These are phyloP conservation scores for Diachasmimorpha longicaudata DNA, from an alignment of 1,140 invertebrate species.

Conservation along the genomic window DNA sequence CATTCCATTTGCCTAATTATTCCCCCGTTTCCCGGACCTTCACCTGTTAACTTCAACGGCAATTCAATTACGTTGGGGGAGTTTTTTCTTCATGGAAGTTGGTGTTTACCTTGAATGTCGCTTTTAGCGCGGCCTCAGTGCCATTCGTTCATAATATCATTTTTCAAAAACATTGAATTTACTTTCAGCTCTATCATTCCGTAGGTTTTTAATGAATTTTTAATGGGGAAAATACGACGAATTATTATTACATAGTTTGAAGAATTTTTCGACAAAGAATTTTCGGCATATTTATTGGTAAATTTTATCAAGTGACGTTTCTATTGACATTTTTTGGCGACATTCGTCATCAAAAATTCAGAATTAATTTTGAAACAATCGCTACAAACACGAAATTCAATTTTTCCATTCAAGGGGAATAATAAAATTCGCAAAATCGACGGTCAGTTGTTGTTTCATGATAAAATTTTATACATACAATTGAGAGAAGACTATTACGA, in stretches of 20 bases:
- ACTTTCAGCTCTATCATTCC: not conserved
- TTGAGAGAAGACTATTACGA: constrained; percentile 11
- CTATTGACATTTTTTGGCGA: too few relatives aligned
- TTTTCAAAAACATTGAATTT: not conserved
- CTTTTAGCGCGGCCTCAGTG: constrained; percentile 3
- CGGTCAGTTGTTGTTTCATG: constrained; percentile 17
- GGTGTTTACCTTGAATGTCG: not conserved
- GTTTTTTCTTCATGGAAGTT: not conserved
- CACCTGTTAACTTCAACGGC: not conserved
- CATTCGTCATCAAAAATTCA: too few relatives aligned
- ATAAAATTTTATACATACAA: constrained; percentile 23
- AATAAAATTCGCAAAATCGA: not conserved
- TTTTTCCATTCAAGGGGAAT: not conserved
- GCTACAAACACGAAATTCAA: not conserved
- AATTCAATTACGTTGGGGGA: not conserved
- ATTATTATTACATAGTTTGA: too few relatives aligned
- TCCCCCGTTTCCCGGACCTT: not conserved
- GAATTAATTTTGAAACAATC: not conserved
- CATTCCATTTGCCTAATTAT: constrained; percentile 4
- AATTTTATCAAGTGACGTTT: too few relatives aligned
- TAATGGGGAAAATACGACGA: too few relatives aligned
- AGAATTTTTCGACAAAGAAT: too few relatives aligned
- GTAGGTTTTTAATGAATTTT: not conserved
- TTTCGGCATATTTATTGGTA: too few relatives aligned
- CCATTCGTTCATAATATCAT: not conserved